phyloP scores from a whole-genome alignment of 2,113 vertebrate genomes.

The Phodopus roborovskii region DNA sequence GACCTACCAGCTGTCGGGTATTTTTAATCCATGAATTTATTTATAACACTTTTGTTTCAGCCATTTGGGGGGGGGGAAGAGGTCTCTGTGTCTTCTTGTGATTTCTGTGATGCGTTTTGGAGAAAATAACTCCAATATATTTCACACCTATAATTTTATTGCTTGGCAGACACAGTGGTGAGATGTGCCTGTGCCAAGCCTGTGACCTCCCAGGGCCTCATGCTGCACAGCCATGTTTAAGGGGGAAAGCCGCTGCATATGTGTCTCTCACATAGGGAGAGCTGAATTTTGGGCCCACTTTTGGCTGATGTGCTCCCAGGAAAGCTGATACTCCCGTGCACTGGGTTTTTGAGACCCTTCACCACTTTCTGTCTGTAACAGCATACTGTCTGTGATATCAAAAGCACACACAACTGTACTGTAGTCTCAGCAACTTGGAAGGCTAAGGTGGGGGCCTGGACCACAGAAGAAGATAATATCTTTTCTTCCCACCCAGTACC shows the following conservation, averaged over 20 bases:
- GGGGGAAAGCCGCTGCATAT: not conserved
- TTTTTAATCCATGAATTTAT: conserved; percentile 65
- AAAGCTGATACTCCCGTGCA: too few relatives aligned
- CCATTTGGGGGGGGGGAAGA: conserved; percentile 46
- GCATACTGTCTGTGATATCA: not conserved
- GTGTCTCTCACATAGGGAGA: not conserved
- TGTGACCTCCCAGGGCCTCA: not conserved
- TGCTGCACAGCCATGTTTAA: not conserved
- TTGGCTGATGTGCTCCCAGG: not conserved
- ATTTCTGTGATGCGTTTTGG: conserved; percentile 37
- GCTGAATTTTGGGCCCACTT: not conserved
- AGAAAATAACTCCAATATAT: conserved; percentile 42
- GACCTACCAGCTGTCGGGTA: conserved; percentile 4
- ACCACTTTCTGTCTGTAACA: not conserved
- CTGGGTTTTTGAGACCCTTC: not conserved
- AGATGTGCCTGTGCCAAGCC: not conserved
- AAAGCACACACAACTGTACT: not conserved
- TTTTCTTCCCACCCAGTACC: not conserved
- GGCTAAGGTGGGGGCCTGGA: not conserved
- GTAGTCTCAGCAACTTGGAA: not conserved
- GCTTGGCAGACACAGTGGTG: not conserved
- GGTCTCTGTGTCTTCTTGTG: conserved; percentile 31
- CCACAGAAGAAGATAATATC: not conserved
- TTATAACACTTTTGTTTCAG: conserved; percentile 66
- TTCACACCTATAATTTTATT: conserved; percentile 52